Percentiles rank a stretch among this genome's conserved stretches.
Conservation (phyloP, 2,888 invertebrate genomes). For the Hirtodrosophila alboralis region DNA sequence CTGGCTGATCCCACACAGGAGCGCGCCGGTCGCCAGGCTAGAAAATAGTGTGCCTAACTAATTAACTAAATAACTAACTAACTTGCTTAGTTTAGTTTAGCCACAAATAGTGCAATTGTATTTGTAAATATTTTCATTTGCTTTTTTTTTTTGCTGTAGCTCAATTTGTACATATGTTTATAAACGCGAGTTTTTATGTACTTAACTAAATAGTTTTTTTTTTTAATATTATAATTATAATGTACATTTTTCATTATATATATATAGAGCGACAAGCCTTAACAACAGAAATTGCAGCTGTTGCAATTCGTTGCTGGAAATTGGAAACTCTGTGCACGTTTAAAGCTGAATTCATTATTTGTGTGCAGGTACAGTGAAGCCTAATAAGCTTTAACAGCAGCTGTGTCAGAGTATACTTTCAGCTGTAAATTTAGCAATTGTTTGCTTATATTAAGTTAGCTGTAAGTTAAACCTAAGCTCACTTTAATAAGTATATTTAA, state of each 20-base stretch:
- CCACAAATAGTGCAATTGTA: constrained; percentile 18
- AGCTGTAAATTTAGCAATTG: background rate
- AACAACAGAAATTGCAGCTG: background rate
- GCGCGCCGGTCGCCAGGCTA: constrained; percentile 78
- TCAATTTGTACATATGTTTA: no score
- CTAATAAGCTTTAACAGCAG: no score
- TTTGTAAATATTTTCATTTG: no score
- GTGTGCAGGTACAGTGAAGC: background rate
- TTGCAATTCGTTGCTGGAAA: background rate
- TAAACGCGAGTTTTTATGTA: background rate
- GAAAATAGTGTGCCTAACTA: constrained; percentile 34
- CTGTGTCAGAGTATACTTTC: no score
- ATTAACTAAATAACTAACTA: background rate
- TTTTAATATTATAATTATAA: no score
- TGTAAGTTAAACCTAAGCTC: no score
- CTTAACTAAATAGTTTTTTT: background rate
- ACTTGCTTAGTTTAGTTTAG: constrained; percentile 2
- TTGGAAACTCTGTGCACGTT: constrained; percentile 1
- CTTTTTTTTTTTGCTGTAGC: no score
- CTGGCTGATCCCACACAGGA: constrained; percentile 76
- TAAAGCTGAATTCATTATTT: background rate
- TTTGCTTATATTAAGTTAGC: background rate
- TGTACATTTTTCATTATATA: no score
- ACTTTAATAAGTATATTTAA: no score
- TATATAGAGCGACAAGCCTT: no score